These are phyloP conservation scores for Drosophila yooni DNA, from an alignment of 2,888 invertebrate genomes.

Conservation along the genomic window DNA sequence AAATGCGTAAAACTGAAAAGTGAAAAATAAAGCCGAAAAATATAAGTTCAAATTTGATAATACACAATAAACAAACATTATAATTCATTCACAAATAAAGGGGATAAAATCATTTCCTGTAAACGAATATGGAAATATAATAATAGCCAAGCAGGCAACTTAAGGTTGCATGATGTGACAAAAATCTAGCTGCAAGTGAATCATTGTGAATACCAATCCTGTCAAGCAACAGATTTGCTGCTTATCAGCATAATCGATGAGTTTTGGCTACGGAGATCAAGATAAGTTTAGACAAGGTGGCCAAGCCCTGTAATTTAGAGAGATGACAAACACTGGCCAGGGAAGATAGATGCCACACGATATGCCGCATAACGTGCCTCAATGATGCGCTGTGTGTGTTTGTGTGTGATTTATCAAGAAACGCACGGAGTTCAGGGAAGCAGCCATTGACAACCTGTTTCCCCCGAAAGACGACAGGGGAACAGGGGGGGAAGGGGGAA, in stretches of 20 bases:
- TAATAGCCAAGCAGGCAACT: background rate
- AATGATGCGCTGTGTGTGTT: constrained; percentile 32
- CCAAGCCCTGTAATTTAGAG: constrained; percentile 36
- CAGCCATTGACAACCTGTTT: constrained; percentile 74
- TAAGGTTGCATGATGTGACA: background rate
- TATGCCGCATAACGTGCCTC: background rate
- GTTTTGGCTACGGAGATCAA: constrained; percentile 15
- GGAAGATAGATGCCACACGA: background rate
- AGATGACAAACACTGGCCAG: constrained; percentile 24
- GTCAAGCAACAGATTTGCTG: constrained; percentile 6
- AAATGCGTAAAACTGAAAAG: background rate
- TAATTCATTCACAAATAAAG: background rate
- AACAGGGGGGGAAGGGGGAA: background rate
- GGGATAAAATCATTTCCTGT: background rate
- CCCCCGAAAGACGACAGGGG: constrained; percentile 43
- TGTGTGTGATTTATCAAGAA: constrained; percentile 68
- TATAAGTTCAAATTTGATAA: background rate
- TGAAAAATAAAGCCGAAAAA: background rate
- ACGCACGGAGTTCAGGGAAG: constrained; percentile 63
- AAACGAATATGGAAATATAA: background rate
- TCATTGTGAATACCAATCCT: background rate
- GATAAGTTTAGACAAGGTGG: background rate
- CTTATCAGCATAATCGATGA: constrained; percentile 28
- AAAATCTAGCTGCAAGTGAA: background rate
- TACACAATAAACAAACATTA: background rate